phyloP scores from a whole-genome alignment of 2,797 vertebrate genomes.

The Takifugu ocellatus region DNA sequence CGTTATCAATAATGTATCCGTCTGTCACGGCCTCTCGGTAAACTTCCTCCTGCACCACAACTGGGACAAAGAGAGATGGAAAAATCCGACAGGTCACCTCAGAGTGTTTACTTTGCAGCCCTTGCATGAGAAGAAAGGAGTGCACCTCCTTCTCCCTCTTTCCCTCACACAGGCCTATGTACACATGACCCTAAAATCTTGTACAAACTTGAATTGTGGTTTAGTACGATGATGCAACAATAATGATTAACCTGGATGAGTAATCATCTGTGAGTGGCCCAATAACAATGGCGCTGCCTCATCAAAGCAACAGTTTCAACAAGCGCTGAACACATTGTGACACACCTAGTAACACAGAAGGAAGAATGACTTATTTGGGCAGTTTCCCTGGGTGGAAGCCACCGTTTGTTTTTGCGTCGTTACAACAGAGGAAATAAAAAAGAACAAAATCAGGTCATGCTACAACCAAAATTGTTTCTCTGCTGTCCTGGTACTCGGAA shows the following conservation, averaged over 20 bases:
- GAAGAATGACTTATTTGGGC: conserved; percentile 2
- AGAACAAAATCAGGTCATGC: neutral
- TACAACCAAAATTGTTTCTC: no score
- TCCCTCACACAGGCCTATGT: conserved; percentile 5
- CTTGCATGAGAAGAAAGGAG: conserved; percentile 39
- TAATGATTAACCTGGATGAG: conserved; percentile 59
- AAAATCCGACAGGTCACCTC: conserved; percentile 31
- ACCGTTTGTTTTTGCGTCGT: neutral
- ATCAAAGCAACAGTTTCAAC: conserved; percentile 35
- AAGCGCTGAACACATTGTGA: conserved; percentile 10
- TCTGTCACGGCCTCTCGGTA: conserved; percentile 55
- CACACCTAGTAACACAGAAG: conserved; percentile 20
- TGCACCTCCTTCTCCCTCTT: conserved; percentile 25
- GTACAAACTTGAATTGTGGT: conserved; percentile 49
- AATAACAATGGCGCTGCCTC: conserved; percentile 28
- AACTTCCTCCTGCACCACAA: conserved; percentile 41
- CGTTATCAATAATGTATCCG: conserved; percentile 48
- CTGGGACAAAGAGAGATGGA: conserved; percentile 43
- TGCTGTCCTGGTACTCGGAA: no score
- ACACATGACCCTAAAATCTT: conserved; percentile 22
- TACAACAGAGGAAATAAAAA: neutral
- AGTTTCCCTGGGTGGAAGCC: conserved; percentile 5
- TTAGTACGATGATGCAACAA: conserved; percentile 17
- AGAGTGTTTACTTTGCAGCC: conserved; percentile 38
- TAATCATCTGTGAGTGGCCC: conserved; percentile 29